These are phyloP conservation scores for Phymanthus crucifer DNA, from an alignment of 92 coral and sea anemone species.

Conservation along the genomic window DNA sequence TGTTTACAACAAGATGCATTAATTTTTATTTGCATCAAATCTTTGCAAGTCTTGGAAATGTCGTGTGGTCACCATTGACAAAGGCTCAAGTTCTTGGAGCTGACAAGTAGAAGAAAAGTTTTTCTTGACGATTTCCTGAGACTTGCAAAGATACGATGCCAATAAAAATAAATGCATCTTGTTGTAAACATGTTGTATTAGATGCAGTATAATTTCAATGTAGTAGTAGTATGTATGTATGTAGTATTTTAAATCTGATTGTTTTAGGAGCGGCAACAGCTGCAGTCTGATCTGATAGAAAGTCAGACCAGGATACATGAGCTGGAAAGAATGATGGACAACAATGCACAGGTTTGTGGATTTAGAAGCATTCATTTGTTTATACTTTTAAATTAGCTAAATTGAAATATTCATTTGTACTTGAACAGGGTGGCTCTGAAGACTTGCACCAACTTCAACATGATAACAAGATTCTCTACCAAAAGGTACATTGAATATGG, in stretches of 20 bases:
- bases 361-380: neutral
- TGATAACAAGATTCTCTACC: constrained; percentile 76
- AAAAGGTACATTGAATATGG: constrained; percentile 44
- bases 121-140: too few relatives aligned
- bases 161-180: too few relatives aligned
- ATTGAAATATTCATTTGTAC: neutral
- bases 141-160: too few relatives aligned
- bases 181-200: neutral
- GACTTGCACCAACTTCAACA: constrained; percentile 67
- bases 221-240: too few relatives aligned
- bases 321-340: constrained; percentile 62
- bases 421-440: constrained; percentile 49
- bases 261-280: constrained; percentile 84
- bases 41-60: too few relatives aligned
- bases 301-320: constrained; percentile 92
- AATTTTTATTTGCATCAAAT: too few relatives aligned
- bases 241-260: neutral
- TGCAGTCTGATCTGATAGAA: constrained; percentile 92
- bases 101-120: too few relatives aligned
- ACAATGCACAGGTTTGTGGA: constrained; percentile 64
- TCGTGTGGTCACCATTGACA: too few relatives aligned
- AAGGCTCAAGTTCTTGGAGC: too few relatives aligned
- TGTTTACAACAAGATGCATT: too few relatives aligned
- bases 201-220: too few relatives aligned
- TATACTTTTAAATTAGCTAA: neutral